phyloP scores from a whole-genome alignment of 2,888 invertebrate genomes.

The Eubasilissa splendida region DNA sequence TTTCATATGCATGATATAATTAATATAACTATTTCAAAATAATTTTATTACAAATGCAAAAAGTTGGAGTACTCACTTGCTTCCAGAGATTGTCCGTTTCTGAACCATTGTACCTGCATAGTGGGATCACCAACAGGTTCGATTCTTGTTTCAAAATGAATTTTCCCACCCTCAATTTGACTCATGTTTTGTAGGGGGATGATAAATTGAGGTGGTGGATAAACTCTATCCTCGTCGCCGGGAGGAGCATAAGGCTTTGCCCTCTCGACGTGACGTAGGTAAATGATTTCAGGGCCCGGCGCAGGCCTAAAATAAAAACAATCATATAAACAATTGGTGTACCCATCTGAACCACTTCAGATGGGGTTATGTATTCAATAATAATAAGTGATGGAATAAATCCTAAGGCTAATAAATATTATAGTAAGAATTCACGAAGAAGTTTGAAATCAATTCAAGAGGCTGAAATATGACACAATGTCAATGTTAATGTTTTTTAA shows the following conservation, averaged over 20 bases:
- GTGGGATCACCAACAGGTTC: conserved; percentile 97
- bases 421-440: no score
- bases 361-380: no score
- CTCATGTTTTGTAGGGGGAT: conserved; percentile 87
- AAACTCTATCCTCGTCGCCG: conserved; percentile 88
- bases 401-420: no score
- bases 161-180: conserved; percentile 91
- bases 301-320: conserved; percentile 76
- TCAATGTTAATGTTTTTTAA: no score
- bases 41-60: conserved; percentile 9
- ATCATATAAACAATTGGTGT: not conserved
- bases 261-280: conserved; percentile 92
- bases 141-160: conserved; percentile 98
- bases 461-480: no score
- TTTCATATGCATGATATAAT: not conserved
- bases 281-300: conserved; percentile 95
- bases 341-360: no score
- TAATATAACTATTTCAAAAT: conserved; percentile 17
- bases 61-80: conserved; percentile 82
- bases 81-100: conserved; percentile 91
- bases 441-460: no score
- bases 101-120: conserved; percentile 97
- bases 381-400: no score
- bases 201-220: conserved; percentile 94
- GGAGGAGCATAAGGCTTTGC: conserved; percentile 86